phyloP scores from a whole-genome alignment of 2,797 vertebrate species.

The Telmatherina bonti region DNA sequence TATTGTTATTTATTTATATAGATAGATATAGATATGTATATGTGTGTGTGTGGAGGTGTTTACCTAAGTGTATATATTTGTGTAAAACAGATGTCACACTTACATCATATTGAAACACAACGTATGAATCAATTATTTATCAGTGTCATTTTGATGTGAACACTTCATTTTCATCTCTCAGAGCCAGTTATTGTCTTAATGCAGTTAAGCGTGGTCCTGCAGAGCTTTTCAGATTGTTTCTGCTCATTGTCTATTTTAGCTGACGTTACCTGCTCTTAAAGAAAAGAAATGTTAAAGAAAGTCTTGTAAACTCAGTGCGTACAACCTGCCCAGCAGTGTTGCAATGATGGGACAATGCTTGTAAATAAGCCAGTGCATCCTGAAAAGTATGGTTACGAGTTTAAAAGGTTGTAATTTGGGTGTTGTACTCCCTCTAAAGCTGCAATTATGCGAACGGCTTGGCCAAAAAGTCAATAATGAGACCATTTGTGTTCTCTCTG shows the following conservation, averaged over 20 bases:
- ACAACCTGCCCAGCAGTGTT: neutral
- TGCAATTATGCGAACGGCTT: neutral
- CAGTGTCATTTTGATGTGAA: neutral
- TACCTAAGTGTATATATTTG: neutral
- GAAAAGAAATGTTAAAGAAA: no score
- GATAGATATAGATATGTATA: no score
- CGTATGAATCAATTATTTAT: neutral
- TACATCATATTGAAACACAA: neutral
- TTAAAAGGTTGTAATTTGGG: neutral
- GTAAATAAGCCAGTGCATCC: neutral
- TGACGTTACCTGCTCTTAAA: neutral
- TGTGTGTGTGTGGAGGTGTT: neutral
- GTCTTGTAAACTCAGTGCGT: neutral
- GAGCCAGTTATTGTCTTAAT: neutral
- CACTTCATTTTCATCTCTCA: neutral
- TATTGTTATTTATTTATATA: no score
- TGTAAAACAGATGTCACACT: neutral
- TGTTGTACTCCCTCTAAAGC: neutral
- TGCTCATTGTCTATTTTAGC: neutral
- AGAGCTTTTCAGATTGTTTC: neutral
- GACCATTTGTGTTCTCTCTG: neutral
- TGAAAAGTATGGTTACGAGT: neutral
- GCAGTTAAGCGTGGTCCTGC: neutral
- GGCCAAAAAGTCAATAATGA: neutral
- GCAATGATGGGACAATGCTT: neutral